Evolutionary conservation across 2,888 invertebrate genomes (phyloP).

Genomic region (Flexamia atlantica): DNA sequence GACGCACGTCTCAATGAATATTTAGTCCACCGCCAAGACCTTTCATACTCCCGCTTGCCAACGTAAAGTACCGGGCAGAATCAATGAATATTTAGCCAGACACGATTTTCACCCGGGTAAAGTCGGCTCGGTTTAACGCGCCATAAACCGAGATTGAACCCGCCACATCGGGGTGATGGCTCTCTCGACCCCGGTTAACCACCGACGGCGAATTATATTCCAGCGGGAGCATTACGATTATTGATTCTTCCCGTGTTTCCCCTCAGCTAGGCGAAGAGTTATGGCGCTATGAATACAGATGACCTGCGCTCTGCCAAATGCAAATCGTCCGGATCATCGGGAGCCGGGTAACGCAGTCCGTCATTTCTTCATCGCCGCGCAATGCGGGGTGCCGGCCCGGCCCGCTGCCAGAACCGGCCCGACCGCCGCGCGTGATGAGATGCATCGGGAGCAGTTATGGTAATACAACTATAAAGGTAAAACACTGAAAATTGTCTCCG

Average conservation of each 20-base stretch:
- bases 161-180: conserved; percentile 17
- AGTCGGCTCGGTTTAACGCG: conserved; percentile 2
- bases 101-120: conserved; percentile 35
- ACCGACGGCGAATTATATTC: conserved; percentile 11
- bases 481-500: conserved; percentile 43
- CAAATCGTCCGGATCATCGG: background rate
- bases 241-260: conserved; percentile 26
- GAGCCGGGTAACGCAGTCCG: background rate
- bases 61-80: background rate
- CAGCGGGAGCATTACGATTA: conserved; percentile 38
- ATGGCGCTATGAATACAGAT: conserved; percentile 43
- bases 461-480: conserved; percentile 59
- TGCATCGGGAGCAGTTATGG: conserved; percentile 57
- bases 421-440: background rate
- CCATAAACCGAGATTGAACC: conserved; percentile 29
- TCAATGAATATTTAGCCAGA: conserved; percentile 21
- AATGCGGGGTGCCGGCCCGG: background rate
- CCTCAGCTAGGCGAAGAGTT: conserved; percentile 23
- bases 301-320: conserved; percentile 5
- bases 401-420: background rate
- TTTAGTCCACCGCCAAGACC: background rate
- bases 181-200: conserved; percentile 2
- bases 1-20: background rate
- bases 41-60: background rate
- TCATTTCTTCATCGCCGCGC: conserved; percentile 22